A percentile compares a stretch with the other conserved stretches of the same genome.
Conservation (phyloP, 37 sponge, comb jelly and placozoan genomes). For the Hexactinellida sp. region DNA sequence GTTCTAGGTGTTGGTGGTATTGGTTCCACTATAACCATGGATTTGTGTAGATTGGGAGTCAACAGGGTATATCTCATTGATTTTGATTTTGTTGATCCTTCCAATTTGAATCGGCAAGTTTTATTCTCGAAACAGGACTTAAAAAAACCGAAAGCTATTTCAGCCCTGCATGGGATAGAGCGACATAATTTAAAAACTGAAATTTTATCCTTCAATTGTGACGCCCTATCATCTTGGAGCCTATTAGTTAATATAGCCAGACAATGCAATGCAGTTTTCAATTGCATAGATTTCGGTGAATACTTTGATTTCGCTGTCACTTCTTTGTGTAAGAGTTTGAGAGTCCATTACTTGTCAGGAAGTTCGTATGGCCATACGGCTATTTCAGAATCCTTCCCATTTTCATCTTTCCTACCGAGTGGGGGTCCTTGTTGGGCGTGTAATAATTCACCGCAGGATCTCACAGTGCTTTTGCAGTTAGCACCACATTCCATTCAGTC, state of each 20-base stretch:
- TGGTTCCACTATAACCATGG: conserved; percentile 30
- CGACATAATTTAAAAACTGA: conserved; percentile 20
- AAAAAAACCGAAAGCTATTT: conserved; percentile 28
- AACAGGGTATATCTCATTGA: conserved; percentile 24
- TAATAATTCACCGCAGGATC: conserved; percentile 38
- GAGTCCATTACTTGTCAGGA: conserved; percentile 30
- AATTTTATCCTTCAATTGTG: not conserved
- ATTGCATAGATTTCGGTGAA: conserved; percentile 46
- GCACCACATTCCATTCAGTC: conserved; percentile 25
- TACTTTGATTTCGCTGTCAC: conserved; percentile 47
- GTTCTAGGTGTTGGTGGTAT: conserved; percentile 42
- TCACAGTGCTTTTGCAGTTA: conserved; percentile 5
- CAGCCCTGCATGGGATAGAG: conserved; percentile 25
- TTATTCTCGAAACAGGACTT: conserved; percentile 26
- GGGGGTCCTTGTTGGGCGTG: conserved; percentile 53
- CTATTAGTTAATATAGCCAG: conserved; percentile 27
- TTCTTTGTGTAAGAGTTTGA: conserved; percentile 31
- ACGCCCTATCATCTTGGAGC: conserved; percentile 21
- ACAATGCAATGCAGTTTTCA: conserved; percentile 33
- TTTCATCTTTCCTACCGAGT: not conserved
- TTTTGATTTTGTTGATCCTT: conserved; percentile 30
- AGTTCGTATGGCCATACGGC: conserved; percentile 55
- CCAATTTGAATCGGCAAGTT: conserved; percentile 43
- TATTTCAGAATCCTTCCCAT: conserved; percentile 38
- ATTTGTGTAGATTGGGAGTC: conserved; percentile 41